Evolutionary conservation across 2,113 vertebrate species (phyloP), one percentile per base, ranked within the genome.

Genomic region (Oenanthe oenanthe): DNA sequence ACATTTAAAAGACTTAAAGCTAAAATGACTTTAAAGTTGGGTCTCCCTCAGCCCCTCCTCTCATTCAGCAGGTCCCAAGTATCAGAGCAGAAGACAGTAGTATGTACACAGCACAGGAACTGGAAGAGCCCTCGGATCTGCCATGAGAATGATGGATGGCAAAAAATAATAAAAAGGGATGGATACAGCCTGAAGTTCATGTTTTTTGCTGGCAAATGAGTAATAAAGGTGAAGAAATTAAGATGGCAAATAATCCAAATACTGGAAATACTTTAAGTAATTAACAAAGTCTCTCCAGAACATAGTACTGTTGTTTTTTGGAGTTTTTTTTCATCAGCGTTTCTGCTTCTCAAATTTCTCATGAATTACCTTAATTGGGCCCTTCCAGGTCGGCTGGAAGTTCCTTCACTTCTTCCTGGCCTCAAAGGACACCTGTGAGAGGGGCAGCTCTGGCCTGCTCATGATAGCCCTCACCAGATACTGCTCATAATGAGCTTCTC

Each of bases 401-500:
- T 96, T 97, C 85, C 88, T 96, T 36, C 62, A 72, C 32, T 77
- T 91, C 57, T 79, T 68, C 36, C 71, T 60, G 14, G 92, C 95
- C 97, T 95, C 82, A 0, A 88, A 97, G 97, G 97, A 96, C 92
- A 96, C 94, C 95, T 95, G 91, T 47, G 72, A 96, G 96, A 96
- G 97, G 95, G 88, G 88, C 96, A 94, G 92, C 94, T 95, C 29
- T 34, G 58, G 70, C 50, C 91, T 92, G 95, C 95, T 95, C 91
- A 34, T 60, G 85, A 92, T 82, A 96, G 87, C 86, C 88, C 95
- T 96, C 95, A 80, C 79, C 97, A 97, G 89, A 94, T 54, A 76
- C 66, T 74, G 95, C 95, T 97, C 89, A 53, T 97, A 96, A 98
- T 91, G 96, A 97, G 96, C 96, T 21, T 86, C 97, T 97, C 82